These are phyloP conservation scores for Drosophila limbata DNA, from an alignment of 2,888 invertebrate species.

Conservation along the genomic window DNA sequence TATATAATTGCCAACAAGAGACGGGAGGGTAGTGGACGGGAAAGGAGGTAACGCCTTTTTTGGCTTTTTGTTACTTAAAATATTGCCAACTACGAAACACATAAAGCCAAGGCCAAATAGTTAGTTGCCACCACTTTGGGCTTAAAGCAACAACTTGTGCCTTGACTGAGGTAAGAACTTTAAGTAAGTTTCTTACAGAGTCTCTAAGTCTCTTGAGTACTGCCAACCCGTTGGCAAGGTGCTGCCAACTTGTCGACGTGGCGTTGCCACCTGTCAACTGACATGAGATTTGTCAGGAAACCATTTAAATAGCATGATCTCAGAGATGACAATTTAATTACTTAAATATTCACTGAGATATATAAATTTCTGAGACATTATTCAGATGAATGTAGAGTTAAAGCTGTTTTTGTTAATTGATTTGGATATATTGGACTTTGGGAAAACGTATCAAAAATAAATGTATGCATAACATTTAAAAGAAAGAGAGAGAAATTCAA, in stretches of 20 bases:
- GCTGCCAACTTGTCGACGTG: slow-evolving; percentile 5
- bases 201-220: neutral
- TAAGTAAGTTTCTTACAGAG: neutral
- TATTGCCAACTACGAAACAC: slow-evolving; percentile 29
- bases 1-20: slow-evolving; percentile 55
- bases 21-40: neutral
- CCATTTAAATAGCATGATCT: neutral
- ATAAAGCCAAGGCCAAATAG: slow-evolving; percentile 31
- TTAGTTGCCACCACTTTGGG: slow-evolving; percentile 4
- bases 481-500: neutral
- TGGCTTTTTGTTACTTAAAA: slow-evolving; percentile 17
- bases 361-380: no score
- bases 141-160: slow-evolving; percentile 8
- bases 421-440: no score
- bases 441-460: no score
- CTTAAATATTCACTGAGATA: no score
- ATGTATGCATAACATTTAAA: no score
- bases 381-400: no score
- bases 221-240: slow-evolving; percentile 5
- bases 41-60: slow-evolving; percentile 9
- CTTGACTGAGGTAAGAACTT: neutral
- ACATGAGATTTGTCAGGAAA: neutral
- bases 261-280: neutral
- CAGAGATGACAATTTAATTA: neutral
- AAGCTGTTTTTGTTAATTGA: no score